Conservation (phyloP, 2,797 vertebrate species). For the Limosa lapponica region DNA sequence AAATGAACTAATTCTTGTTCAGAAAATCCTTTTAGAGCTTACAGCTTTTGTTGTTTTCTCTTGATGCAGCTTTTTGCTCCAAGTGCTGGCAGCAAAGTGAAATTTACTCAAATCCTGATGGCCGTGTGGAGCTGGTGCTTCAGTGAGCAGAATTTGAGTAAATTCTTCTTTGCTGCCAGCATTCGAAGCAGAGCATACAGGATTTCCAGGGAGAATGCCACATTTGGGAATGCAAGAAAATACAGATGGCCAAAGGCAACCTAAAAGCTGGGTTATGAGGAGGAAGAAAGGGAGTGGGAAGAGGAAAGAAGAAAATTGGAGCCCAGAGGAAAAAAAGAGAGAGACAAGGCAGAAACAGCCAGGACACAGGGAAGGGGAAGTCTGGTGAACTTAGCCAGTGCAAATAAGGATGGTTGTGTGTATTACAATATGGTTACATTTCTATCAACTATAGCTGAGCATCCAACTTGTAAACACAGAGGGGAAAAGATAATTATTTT, state of each 20-base stretch:
- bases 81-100: conserved; percentile 55
- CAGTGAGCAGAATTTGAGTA: conserved; percentile 28
- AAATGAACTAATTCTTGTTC: conserved; percentile 48
- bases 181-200: neutral
- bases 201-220: conserved; percentile 10
- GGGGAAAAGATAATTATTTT: neutral
- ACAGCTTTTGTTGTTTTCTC: conserved; percentile 55
- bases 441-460: neutral
- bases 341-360: neutral
- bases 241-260: conserved; percentile 33
- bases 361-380: neutral
- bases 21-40: conserved; percentile 44
- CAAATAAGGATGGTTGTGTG: neutral
- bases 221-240: conserved; percentile 41
- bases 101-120: conserved; percentile 49
- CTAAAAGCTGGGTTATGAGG: neutral
- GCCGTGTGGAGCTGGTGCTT: neutral
- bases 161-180: conserved; percentile 37
- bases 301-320: neutral
- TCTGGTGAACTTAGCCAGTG: neutral
- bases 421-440: neutral
- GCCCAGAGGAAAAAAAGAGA: neutral
- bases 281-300: neutral
- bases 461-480: neutral
- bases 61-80: conserved; percentile 42